These are phyloP conservation scores for Conger conger DNA, from an alignment of 2,113 vertebrate species.

Conservation along the genomic window DNA sequence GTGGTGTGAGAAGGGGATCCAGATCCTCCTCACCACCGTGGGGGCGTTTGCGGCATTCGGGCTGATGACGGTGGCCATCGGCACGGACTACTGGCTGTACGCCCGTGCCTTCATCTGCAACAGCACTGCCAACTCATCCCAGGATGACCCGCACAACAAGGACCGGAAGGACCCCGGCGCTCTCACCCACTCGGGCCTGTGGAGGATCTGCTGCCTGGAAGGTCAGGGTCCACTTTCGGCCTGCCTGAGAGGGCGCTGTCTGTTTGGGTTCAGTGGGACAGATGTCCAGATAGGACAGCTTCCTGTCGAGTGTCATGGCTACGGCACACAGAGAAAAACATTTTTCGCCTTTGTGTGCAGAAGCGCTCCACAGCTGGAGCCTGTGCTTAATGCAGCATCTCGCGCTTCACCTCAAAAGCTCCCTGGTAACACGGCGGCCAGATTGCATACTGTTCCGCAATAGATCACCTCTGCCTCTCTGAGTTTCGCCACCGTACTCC, in stretches of 20 bases:
- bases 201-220: slow-evolving; percentile 93
- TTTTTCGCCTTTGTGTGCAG: not conserved
- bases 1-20: slow-evolving; percentile 88
- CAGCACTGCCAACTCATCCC: slow-evolving; percentile 81
- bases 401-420: not conserved
- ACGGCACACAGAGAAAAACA: too few relatives aligned
- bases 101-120: slow-evolving; percentile 90
- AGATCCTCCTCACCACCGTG: slow-evolving; percentile 87
- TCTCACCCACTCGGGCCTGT: slow-evolving; percentile 89
- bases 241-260: not conserved
- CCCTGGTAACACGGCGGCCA: not conserved
- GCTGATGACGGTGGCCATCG: slow-evolving; percentile 91
- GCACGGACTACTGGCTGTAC: slow-evolving; percentile 94
- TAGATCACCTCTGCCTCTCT: not conserved
- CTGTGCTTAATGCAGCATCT: not conserved
- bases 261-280: not conserved
- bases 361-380: not conserved
- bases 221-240: slow-evolving; percentile 58
- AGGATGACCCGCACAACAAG: slow-evolving; percentile 76
- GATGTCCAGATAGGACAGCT: not conserved
- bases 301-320: not conserved
- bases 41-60: slow-evolving; percentile 90
- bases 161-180: slow-evolving; percentile 87
- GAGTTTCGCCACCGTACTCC: not conserved
- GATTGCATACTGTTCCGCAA: not conserved